phyloP scores from a whole-genome alignment of 2,797 vertebrate species.

The Artibeus lituratus region DNA sequence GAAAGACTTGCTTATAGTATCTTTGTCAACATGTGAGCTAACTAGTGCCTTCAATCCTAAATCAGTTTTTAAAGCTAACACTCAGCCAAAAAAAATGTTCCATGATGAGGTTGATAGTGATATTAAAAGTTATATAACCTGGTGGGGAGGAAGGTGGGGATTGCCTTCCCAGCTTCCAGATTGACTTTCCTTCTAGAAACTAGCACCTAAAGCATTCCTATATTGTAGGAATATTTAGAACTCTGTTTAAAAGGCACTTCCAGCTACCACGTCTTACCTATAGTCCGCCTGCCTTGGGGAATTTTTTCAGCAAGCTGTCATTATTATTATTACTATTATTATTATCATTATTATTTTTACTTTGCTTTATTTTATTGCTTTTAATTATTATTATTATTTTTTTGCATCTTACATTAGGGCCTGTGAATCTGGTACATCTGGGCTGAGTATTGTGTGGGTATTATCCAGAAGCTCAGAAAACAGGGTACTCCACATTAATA shows the following conservation, averaged over 20 bases:
- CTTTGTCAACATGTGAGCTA: neutral
- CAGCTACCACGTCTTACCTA: neutral
- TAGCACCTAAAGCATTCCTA: neutral
- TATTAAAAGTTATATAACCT: neutral
- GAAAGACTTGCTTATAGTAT: neutral
- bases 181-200: neutral
- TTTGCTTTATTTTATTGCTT: too few species aligned
- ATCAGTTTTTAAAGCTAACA: neutral
- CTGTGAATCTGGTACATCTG: neutral
- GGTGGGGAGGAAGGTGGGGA: neutral
- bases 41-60: neutral
- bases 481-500: neutral
- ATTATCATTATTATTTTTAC: too few species aligned
- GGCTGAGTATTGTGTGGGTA: neutral
- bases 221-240: neutral
- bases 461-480: neutral
- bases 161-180: neutral
- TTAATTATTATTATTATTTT: too few species aligned
- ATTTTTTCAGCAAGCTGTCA: neutral
- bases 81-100: neutral
- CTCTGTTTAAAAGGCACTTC: neutral
- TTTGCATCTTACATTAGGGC: neutral
- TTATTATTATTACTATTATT: too few species aligned
- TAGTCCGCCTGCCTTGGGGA: neutral
- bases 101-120: neutral